Evolutionary conservation across 1,140 invertebrate species (phyloP), one percentile per base, ranked within the genome.

Genomic region (Drosophila guanche): DNA sequence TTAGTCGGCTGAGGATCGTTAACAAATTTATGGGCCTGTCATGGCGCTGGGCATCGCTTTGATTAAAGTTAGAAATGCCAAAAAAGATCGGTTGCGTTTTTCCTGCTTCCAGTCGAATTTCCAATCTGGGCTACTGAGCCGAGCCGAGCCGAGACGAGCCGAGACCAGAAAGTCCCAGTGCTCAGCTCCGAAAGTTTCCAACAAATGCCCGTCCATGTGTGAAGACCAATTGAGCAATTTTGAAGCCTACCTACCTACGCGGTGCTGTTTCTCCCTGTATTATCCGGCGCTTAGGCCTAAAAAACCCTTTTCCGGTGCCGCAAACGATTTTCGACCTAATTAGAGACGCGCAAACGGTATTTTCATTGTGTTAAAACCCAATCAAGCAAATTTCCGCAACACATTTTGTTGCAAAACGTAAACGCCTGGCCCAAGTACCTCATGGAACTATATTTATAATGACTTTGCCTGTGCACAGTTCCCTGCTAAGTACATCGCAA

Each of bases 311-410:
- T 88, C 83, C 83, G 83, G 78, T 88, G 47, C 29, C 29, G 10
- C 59, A 66, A 58, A 20, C 16, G 47, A 77, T 60, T 76, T 70
- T 66, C 80, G 86, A 65, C 80, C 86, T 90, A 90, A 90, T 89
- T 86, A 83, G 86, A 75, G 72, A 78, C 16, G 16, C 16, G 16
- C 16, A 20, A 48, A 63, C 59, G 81, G 86, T 86, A 90, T 90
- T 90, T 90, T 90, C 86, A 83, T 90, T 90, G 71, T 90, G 81
- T 47, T 70, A 90, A 90, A 90, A 90, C 86, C 86, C 86, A 90
- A 86, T 71, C 14, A 73, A 72, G 42, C 37, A 83, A 88, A 69
- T 88, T 88, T 88, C 83, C 83, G 55, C 55, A 65, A 65, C 59
- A 83, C 72, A 47, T 88, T 37, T 86, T 76, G 16, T 79, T 23